These are phyloP conservation scores for Apamea anceps DNA, from an alignment of 2,888 invertebrate genomes.

Conservation along the genomic window DNA sequence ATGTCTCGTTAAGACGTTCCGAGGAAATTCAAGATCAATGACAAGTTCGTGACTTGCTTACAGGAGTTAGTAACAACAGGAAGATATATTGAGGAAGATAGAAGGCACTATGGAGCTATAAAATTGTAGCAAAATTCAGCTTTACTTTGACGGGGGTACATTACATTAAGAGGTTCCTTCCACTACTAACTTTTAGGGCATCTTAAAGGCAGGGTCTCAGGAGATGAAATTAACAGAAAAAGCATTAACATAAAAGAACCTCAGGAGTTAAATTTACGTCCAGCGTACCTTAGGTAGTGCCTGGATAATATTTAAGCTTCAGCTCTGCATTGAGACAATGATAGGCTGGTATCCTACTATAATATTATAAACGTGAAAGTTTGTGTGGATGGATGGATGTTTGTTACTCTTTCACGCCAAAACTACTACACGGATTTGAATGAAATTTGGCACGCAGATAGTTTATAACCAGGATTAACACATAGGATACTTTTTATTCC, in stretches of 20 bases:
- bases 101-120: constrained; percentile 5
- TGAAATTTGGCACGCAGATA: too few species aligned
- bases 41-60: constrained; percentile 50
- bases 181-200: constrained; percentile 12
- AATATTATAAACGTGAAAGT: too few species aligned
- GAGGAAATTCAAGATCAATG: constrained; percentile 60
- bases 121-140: constrained; percentile 11
- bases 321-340: not conserved
- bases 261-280: not conserved
- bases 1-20: constrained; percentile 54
- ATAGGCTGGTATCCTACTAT: too few species aligned
- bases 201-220: constrained; percentile 13
- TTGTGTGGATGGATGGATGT: too few species aligned
- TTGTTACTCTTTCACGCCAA: too few species aligned
- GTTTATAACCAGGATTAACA: too few species aligned
- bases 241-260: not conserved
- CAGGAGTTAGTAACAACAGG: constrained; percentile 32
- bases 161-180: constrained; percentile 18
- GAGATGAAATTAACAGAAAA: constrained; percentile 12
- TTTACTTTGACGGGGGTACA: constrained; percentile 10
- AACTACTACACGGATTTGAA: too few species aligned
- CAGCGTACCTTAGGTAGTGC: not conserved
- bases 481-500: too few species aligned
- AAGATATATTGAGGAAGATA: constrained; percentile 9
- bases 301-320: not conserved